Conservation (phyloP, 2,888 invertebrate species). For the Ichneumoninae sp. region DNA sequence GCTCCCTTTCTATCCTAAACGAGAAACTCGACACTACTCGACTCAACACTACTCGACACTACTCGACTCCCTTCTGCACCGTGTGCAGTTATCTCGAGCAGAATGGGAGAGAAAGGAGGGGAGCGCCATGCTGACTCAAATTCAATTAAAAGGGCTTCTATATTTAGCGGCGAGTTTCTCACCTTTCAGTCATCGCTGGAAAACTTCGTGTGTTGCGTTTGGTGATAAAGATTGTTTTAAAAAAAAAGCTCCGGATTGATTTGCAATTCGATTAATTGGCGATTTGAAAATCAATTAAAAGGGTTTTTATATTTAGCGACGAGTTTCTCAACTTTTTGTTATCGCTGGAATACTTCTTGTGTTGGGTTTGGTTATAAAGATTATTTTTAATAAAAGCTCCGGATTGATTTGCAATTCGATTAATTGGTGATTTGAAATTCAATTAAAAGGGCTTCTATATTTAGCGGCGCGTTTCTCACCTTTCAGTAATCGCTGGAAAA, state of each 20-base stretch:
- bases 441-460: conserved; percentile 53
- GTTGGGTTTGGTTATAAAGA: too few relatives aligned
- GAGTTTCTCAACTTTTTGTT: too few relatives aligned
- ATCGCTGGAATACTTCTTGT: too few relatives aligned
- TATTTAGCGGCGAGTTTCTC: not conserved
- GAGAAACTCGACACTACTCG: conserved; percentile 62
- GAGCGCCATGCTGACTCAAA: conserved; percentile 44
- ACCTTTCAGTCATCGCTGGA: not conserved
- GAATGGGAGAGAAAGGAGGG: conserved; percentile 29
- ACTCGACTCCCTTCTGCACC: conserved; percentile 33
- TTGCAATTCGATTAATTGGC: too few relatives aligned
- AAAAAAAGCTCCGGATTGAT: too few relatives aligned
- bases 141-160: conserved; percentile 54
- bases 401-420: too few relatives aligned
- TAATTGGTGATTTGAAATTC: conserved; percentile 13
- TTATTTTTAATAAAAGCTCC: not conserved
- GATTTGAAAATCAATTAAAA: too few relatives aligned
- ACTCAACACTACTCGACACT: conserved; percentile 60
- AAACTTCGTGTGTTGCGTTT: not conserved
- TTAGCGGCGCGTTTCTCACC: not conserved
- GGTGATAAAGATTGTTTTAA: not conserved
- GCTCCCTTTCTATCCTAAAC: conserved; percentile 24
- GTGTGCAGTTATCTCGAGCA: conserved; percentile 59
- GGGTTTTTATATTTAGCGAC: too few relatives aligned
- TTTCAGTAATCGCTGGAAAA: not conserved